phyloP scores from a whole-genome alignment of 2,113 vertebrate species.

The Telmatochromis brichardi region DNA sequence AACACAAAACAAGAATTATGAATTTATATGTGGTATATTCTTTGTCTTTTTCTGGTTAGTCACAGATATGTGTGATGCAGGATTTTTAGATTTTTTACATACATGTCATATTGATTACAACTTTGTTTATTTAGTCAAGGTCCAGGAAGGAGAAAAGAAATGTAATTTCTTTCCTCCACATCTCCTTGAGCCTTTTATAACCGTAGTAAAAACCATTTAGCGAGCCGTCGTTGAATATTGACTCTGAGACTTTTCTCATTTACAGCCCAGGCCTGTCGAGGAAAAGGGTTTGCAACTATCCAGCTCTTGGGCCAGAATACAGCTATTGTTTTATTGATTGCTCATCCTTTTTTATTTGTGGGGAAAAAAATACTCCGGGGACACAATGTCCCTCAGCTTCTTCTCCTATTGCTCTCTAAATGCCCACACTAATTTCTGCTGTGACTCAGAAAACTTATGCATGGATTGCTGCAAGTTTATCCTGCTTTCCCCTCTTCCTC shows the following conservation, averaged over 20 bases:
- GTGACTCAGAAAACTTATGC: conserved; percentile 7
- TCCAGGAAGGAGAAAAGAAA: neutral
- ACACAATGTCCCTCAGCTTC: conserved; percentile 7
- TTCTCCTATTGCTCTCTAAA: conserved; percentile 4
- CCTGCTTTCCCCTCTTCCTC: neutral
- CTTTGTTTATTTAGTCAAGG: conserved; percentile 13
- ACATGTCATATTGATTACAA: neutral
- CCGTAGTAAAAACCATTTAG: conserved; percentile 33
- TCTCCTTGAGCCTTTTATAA: conserved; percentile 19
- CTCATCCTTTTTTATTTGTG: conserved; percentile 39
- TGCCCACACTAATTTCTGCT: conserved; percentile 11
- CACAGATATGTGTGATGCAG: neutral
- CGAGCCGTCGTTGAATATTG: conserved; percentile 31
- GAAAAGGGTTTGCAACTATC: conserved; percentile 24
- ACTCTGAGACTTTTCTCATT: conserved; percentile 60
- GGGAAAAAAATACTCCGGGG: conserved; percentile 20
- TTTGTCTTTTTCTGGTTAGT: neutral
- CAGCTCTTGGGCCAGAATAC: conserved; percentile 17
- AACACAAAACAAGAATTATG: neutral
- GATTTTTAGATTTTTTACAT: neutral
- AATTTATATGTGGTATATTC: neutral
- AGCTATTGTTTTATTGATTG: conserved; percentile 63
- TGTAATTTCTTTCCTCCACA: conserved; percentile 1
- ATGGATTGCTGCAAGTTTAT: conserved; percentile 12
- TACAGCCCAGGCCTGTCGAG: conserved; percentile 24